These are phyloP conservation scores for Anguilla obscura DNA, from an alignment of 2,797 vertebrate species.

Conservation along the genomic window DNA sequence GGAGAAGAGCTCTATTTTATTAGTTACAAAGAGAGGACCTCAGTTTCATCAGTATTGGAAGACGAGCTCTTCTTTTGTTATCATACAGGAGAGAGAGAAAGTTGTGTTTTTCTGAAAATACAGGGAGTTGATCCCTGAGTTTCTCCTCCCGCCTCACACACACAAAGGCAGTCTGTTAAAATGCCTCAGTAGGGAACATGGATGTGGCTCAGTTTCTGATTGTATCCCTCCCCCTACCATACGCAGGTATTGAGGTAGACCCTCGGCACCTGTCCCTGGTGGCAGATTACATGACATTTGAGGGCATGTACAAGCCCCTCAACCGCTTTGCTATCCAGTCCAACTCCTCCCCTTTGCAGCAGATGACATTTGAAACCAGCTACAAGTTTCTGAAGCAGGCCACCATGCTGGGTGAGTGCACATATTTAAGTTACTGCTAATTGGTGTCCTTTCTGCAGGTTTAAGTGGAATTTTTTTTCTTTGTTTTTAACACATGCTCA, in stretches of 20 bases:
- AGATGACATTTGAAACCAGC: conserved; percentile 98
- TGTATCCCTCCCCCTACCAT: background rate
- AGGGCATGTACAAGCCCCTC: conserved; percentile 89
- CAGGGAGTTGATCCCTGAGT: background rate
- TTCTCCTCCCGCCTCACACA: background rate
- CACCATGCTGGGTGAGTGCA: conserved; percentile 83
- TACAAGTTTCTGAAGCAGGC: conserved; percentile 95
- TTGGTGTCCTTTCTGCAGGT: background rate
- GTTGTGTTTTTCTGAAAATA: background rate
- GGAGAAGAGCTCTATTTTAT: too few relatives aligned
- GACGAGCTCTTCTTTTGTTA: background rate
- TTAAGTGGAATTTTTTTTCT: too few relatives aligned
- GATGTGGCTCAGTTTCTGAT: background rate
- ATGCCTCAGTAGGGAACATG: background rate
- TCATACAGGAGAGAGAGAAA: background rate
- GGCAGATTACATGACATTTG: conserved; percentile 98
- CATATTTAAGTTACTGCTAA: background rate
- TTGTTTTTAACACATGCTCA: too few relatives aligned
- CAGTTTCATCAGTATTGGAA: background rate
- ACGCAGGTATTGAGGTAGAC: conserved; percentile 88
- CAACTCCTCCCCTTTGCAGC: conserved; percentile 92
- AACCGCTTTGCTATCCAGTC: conserved; percentile 88
- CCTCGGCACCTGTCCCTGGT: conserved; percentile 93
- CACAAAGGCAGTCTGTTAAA: background rate
- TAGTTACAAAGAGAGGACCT: background rate